These are phyloP conservation scores for Pluvialis apricaria DNA, from an alignment of 2,113 vertebrate genomes.

Conservation along the genomic window DNA sequence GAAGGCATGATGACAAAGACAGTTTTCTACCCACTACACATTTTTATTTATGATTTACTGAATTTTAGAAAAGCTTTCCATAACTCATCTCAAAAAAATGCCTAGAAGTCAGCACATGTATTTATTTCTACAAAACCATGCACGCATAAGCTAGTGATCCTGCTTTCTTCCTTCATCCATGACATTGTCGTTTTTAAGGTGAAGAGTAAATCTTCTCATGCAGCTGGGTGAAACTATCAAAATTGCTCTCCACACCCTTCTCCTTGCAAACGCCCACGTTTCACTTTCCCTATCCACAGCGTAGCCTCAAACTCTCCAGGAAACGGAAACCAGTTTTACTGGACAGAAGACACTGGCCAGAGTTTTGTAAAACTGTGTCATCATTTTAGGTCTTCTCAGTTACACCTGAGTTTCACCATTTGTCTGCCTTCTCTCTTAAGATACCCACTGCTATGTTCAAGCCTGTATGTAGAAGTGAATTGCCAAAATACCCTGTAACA, in stretches of 20 bases:
- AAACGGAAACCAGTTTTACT: neutral
- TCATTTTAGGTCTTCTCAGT: neutral
- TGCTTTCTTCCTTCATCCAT: neutral
- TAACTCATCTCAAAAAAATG: neutral
- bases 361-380: neutral
- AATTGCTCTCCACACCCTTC: neutral
- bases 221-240: neutral
- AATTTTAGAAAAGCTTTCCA: neutral
- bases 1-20: neutral
- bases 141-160: neutral
- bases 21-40: neutral
- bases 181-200: neutral
- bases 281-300: neutral
- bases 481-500: neutral
- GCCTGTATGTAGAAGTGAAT: neutral
- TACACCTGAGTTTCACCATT: neutral
- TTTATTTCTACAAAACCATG: neutral
- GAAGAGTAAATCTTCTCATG: neutral
- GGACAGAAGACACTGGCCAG: neutral
- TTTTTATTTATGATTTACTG: neutral
- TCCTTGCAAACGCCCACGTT: neutral
- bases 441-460: neutral
- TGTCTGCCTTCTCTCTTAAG: neutral
- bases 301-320: neutral
- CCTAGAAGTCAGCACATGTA: neutral